Evolutionary conservation across 2,888 invertebrate species (phyloP).

Genomic region (Leucophora obtusa): DNA sequence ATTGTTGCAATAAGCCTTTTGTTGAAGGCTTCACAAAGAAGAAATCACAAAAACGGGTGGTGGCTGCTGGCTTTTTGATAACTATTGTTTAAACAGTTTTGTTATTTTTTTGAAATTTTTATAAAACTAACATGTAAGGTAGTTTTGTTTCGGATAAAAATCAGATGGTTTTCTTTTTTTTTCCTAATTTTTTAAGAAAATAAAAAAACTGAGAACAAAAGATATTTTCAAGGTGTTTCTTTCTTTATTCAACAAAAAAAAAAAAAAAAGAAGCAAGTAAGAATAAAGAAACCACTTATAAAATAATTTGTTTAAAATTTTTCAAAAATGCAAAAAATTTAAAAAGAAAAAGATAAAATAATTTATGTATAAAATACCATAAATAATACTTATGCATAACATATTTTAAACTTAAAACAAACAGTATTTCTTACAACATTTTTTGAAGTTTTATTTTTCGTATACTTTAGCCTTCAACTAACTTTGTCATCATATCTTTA

Average conservation of each 20-base stretch:
- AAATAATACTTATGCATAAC: constrained; percentile 36
- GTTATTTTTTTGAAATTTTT: constrained; percentile 19
- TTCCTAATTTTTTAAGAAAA: not conserved
- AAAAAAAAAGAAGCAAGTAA: not conserved
- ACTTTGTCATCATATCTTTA: constrained; percentile 34
- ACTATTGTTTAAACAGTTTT: constrained; percentile 50
- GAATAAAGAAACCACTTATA: constrained; percentile 45
- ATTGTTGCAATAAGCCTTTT: constrained; percentile 19
- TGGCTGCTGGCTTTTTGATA: constrained; percentile 53
- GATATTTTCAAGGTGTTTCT: constrained; percentile 38
- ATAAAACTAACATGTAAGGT: constrained; percentile 26
- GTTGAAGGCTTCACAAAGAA: constrained; percentile 24
- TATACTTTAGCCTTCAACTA: constrained; percentile 42
- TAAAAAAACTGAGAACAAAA: constrained; percentile 14
- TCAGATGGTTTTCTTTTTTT: constrained; percentile 5
- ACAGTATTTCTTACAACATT: constrained; percentile 27
- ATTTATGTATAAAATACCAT: constrained; percentile 49
- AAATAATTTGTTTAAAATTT: constrained; percentile 52
- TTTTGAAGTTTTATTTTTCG: constrained; percentile 4
- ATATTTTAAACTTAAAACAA: constrained; percentile 25
- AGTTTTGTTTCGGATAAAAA: too few relatives aligned
- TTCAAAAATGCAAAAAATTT: not conserved
- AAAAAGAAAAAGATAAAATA: constrained; percentile 26
- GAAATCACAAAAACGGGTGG: constrained; percentile 27
- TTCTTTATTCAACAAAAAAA: not conserved